phyloP scores from a whole-genome alignment of 2,113 vertebrate genomes.

The Clarias magur region DNA sequence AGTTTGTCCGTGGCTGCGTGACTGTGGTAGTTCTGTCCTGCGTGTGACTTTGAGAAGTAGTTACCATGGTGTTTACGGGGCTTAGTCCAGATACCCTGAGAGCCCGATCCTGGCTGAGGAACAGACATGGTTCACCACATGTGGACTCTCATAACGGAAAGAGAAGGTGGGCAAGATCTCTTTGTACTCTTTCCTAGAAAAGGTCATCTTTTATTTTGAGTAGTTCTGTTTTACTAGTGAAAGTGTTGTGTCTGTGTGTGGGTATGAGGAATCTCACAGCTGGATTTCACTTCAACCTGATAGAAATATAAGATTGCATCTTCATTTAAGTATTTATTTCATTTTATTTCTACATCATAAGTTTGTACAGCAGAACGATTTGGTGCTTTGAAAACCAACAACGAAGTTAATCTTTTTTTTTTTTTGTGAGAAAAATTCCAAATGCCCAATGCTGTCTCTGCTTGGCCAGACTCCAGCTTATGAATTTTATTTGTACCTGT shows the following conservation, averaged over 20 bases:
- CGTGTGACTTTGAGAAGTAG: background rate
- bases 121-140: constrained; percentile 33
- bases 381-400: background rate
- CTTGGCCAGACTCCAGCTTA: background rate
- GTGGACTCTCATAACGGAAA: constrained; percentile 34
- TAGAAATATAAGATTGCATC: background rate
- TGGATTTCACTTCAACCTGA: background rate
- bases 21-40: background rate
- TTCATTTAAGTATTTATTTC: background rate
- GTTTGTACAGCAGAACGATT: background rate
- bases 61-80: constrained; percentile 1
- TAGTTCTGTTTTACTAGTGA: background rate
- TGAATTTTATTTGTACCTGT: background rate
- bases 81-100: constrained; percentile 35
- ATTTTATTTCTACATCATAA: background rate
- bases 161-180: constrained; percentile 17
- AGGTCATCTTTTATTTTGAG: background rate
- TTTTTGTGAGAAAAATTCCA: background rate
- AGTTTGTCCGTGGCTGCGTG: background rate
- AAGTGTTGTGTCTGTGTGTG: background rate
- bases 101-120: constrained; percentile 27
- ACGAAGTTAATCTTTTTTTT: background rate
- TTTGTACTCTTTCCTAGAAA: background rate
- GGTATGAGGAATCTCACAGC: background rate
- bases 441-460: background rate